A percentile compares a stretch with the other conserved stretches of the same genome.
These are phyloP conservation scores for Galeruca laticollis DNA, from an alignment of 2,888 invertebrate genomes.

Conservation along the genomic window DNA sequence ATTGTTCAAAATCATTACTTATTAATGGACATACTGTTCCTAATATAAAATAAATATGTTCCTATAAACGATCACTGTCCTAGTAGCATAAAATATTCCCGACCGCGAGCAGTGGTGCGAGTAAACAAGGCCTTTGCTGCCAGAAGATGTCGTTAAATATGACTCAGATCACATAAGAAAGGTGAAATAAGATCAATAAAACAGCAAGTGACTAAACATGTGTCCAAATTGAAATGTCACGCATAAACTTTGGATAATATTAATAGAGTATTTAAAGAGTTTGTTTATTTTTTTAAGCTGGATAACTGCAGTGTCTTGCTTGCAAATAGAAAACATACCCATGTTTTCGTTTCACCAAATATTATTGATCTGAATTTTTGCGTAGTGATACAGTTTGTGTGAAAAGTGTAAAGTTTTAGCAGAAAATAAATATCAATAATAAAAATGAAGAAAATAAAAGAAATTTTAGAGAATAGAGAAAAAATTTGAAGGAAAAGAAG, in stretches of 20 bases:
- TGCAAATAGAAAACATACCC: no score
- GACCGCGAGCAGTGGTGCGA: conserved; percentile 55
- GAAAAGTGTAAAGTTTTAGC: no score
- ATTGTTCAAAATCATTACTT: no score
- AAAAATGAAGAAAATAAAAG: no score
- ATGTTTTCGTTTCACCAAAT: no score
- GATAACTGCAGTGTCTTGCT: no score
- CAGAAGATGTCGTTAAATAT: conserved; percentile 59
- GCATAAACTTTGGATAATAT: conserved; percentile 53
- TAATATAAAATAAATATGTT: background rate
- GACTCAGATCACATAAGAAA: conserved; percentile 62
- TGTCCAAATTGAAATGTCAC: conserved; percentile 66
- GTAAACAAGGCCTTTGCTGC: conserved; percentile 58
- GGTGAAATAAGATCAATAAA: conserved; percentile 65
- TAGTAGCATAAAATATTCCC: conserved; percentile 58
- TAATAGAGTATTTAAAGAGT: conserved; percentile 46
- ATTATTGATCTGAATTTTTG: no score
- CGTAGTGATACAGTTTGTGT: no score
- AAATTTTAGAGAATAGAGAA: no score
- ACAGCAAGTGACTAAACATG: conserved; percentile 65
- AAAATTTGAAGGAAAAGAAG: no score
- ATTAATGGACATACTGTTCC: no score
- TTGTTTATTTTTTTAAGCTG: conserved; percentile 33
- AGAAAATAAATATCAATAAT: no score
- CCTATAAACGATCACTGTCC: conserved; percentile 50